phyloP scores from a whole-genome alignment of 2,113 vertebrate genomes.

The Charadrius vociferus region DNA sequence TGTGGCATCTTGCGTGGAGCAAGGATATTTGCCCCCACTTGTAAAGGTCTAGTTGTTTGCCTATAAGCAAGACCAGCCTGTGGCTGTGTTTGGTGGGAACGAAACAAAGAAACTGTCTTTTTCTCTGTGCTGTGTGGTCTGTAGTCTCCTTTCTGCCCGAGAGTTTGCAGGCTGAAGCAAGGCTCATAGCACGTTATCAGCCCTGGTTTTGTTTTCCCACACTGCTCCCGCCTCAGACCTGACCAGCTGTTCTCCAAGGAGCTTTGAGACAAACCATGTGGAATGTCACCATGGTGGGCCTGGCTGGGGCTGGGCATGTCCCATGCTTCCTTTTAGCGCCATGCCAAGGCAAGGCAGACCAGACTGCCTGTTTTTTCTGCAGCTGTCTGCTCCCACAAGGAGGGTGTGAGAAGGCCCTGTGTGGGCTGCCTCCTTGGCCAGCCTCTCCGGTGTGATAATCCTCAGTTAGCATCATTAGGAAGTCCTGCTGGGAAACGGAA shows the following conservation, averaged over 20 bases:
- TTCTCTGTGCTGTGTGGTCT: fast-evolving
- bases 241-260: not conserved
- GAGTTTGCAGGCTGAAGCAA: not conserved
- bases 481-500: not conserved
- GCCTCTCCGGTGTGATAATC: not conserved
- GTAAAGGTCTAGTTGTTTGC: not conserved
- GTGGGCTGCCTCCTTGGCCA: not conserved
- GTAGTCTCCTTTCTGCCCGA: not conserved
- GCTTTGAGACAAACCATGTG: not conserved
- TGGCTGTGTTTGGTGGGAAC: not conserved
- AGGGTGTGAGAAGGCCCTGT: not conserved
- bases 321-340: not conserved
- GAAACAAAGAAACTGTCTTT: not conserved
- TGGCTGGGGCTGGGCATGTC: not conserved
- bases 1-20: not conserved
- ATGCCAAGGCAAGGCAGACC: not conserved
- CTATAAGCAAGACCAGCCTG: not conserved
- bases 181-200: not conserved
- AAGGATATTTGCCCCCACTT: not conserved
- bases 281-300: not conserved
- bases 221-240: fast-evolving
- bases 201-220: not conserved
- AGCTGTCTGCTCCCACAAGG: not conserved
- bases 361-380: not conserved
- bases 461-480: not conserved